Evolutionary conservation across 2,888 invertebrate species (phyloP).

Genomic region (Auanema freiburgensis): DNA sequence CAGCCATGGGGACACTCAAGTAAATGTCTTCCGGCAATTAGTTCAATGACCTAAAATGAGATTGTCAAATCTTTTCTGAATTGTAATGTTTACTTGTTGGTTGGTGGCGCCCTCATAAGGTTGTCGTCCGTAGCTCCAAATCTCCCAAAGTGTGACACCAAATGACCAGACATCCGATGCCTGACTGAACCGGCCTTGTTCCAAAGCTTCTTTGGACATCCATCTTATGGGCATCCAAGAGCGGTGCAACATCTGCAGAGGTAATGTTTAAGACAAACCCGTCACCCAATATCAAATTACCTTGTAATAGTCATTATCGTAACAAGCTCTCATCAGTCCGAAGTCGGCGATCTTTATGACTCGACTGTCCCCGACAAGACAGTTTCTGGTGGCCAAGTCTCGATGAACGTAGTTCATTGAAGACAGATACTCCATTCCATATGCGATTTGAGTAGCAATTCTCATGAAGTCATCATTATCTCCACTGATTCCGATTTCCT

Average conservation of each 20-base stretch:
- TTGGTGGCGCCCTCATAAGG: constrained; percentile 93
- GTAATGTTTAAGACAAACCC: not conserved
- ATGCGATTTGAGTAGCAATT: constrained; percentile 82
- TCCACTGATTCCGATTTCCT: constrained; percentile 72
- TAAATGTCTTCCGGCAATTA: constrained; percentile 90
- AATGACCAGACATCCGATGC: constrained; percentile 98
- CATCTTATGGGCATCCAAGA: constrained; percentile 78
- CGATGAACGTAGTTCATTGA: constrained; percentile 91
- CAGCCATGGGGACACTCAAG: constrained; percentile 89
- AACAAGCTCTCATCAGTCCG: constrained; percentile 86
- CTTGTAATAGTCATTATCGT: constrained; percentile 87
- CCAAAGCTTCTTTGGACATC: constrained; percentile 99
- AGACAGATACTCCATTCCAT: constrained; percentile 73
- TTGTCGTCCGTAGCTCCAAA: constrained; percentile 93
- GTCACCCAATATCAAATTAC: constrained; percentile 72
- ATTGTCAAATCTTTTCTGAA: constrained; percentile 2
- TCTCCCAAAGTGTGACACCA: constrained; percentile 98
- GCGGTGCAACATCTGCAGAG: constrained; percentile 41
- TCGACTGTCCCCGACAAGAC: constrained; percentile 89
- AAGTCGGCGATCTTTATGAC: constrained; percentile 91
- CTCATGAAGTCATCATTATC: constrained; percentile 77
- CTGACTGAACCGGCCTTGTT: constrained; percentile 94
- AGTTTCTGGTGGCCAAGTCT: constrained; percentile 92
- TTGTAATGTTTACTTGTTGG: constrained; percentile 73
- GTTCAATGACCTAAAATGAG: constrained; percentile 45